These are phyloP conservation scores for Eciton burchellii DNA, from an alignment of 1,140 invertebrate genomes.

Conservation along the genomic window DNA sequence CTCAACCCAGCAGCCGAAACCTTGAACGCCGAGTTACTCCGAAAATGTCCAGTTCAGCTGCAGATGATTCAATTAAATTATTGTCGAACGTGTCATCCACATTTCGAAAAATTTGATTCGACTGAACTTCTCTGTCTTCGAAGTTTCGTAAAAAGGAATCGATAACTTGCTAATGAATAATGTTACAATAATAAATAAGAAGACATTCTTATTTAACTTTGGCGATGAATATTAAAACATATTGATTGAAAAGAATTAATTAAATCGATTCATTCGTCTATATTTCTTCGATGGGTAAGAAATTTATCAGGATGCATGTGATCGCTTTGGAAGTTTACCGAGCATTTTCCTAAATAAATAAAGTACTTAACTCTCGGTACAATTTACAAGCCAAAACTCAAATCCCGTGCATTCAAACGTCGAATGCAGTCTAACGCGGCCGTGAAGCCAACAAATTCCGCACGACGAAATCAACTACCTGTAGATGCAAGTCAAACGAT, in stretches of 20 bases:
- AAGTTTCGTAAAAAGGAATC: too few species aligned
- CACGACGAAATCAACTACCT: slow-evolving; percentile 82
- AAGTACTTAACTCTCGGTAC: not conserved
- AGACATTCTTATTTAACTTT: too few species aligned
- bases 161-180: too few species aligned
- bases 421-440: slow-evolving; percentile 51
- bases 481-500: slow-evolving; percentile 80
- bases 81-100: not conserved
- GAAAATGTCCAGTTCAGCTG: not conserved
- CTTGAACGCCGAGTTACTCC: slow-evolving; percentile 14
- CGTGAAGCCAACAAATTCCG: slow-evolving; percentile 69
- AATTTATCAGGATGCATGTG: not conserved
- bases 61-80: slow-evolving; percentile 34
- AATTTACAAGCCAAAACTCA: slow-evolving; percentile 39
- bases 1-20: slow-evolving; percentile 48
- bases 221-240: too few species aligned
- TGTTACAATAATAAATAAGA: too few species aligned
- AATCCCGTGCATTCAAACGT: slow-evolving; percentile 50
- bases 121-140: too few species aligned
- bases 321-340: slow-evolving; percentile 9
- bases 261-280: not conserved
- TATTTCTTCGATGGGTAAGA: not conserved
- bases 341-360: slow-evolving; percentile 4
- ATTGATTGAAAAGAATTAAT: too few species aligned
- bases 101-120: not conserved